These are phyloP conservation scores for Trichosurus vulpecula DNA, from an alignment of 2,797 vertebrate species.

Conservation along the genomic window DNA sequence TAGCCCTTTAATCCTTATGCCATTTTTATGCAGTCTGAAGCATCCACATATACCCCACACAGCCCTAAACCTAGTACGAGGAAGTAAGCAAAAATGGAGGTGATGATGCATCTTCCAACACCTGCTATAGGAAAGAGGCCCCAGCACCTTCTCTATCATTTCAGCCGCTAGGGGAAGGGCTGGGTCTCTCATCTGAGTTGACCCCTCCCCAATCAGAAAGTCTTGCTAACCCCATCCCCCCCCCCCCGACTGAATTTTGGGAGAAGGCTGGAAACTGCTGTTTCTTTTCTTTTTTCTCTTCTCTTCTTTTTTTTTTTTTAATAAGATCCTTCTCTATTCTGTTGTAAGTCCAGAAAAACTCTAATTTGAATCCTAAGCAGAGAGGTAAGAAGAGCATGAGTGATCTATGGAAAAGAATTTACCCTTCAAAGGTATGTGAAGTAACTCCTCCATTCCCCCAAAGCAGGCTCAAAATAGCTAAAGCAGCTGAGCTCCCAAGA, in stretches of 20 bases:
- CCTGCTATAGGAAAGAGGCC: not conserved
- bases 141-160: not conserved
- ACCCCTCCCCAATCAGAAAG: not conserved
- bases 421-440: not conserved
- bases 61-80: not conserved
- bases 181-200: not conserved
- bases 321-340: not conserved
- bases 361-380: not conserved
- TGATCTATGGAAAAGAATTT: not conserved
- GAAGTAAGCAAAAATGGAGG: not conserved
- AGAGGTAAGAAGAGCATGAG: not conserved
- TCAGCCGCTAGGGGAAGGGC: not conserved
- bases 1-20: not conserved
- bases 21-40: not conserved
- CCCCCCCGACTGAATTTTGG: not conserved
- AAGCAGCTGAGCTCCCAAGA: not conserved
- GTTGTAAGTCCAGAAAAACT: not conserved
- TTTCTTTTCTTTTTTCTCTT: too few species aligned
- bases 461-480: not conserved
- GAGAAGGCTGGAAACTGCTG: not conserved
- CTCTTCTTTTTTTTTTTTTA: not conserved
- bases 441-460: not conserved
- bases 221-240: not conserved
- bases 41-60: not conserved
- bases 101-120: not conserved